Evolutionary conservation across 2,113 vertebrate genomes (phyloP).

Genomic region (Amblyornis subalaris): DNA sequence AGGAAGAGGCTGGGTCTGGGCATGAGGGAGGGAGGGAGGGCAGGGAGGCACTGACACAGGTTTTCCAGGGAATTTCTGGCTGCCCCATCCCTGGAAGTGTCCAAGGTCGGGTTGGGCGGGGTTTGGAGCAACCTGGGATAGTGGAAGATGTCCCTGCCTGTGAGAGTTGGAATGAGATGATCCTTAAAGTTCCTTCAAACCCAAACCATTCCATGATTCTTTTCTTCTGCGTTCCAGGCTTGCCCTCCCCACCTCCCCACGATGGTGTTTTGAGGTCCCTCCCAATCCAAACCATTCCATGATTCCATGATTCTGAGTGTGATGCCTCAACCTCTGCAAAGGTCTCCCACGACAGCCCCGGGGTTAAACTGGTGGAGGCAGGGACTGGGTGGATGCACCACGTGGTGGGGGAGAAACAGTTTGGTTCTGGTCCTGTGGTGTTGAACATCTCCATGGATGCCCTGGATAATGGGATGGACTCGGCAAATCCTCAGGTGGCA

Average conservation of each 20-base stretch:
- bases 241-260: neutral
- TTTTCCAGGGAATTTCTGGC: neutral
- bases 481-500: neutral
- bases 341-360: rapidly evolving
- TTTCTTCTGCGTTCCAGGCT: neutral
- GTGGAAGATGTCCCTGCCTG: neutral
- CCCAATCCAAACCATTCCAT: neutral
- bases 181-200: neutral
- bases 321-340: rapidly evolving
- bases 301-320: rapidly evolving
- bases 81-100: neutral
- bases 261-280: neutral
- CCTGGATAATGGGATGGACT: neutral
- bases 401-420: neutral
- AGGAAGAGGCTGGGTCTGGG: neutral
- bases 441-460: neutral
- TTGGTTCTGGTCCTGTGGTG: neutral
- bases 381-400: neutral
- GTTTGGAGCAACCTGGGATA: neutral
- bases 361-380: neutral
- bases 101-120: rapidly evolving
- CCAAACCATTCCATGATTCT: neutral
- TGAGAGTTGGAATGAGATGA: too few relatives aligned
- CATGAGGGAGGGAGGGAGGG: neutral
- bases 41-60: neutral